These are phyloP conservation scores for Lycorma delicatula DNA, from an alignment of 1,140 invertebrate species.

Conservation along the genomic window DNA sequence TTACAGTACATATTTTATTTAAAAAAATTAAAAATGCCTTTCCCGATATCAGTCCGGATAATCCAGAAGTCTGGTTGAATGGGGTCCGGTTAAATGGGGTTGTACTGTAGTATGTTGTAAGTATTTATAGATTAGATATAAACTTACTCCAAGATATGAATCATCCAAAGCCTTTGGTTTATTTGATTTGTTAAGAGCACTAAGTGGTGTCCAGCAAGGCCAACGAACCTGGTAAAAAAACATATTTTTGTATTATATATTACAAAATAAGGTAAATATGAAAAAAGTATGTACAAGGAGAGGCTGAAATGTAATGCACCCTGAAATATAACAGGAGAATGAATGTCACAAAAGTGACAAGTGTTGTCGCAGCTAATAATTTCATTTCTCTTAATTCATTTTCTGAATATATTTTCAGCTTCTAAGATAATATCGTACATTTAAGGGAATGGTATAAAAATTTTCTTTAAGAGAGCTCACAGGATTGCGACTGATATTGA, in stretches of 20 bases:
- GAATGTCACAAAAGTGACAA: background rate
- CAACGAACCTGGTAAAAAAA: slow-evolving; percentile 34
- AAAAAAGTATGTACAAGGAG: background rate
- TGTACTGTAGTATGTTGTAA: background rate
- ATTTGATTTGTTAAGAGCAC: slow-evolving; percentile 37
- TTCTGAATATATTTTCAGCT: background rate
- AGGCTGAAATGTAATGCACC: background rate
- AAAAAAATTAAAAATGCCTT: background rate
- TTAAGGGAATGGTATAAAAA: no score
- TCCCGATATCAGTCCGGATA: no score
- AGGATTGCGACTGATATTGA: no score
- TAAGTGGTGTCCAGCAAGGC: slow-evolving; percentile 45
- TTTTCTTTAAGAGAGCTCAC: no score
- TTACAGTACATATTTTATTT: background rate
- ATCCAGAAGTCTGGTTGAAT: no score
- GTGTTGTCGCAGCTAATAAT: background rate
- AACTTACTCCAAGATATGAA: slow-evolving; percentile 51
- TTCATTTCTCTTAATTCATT: background rate
- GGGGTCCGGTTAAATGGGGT: no score
- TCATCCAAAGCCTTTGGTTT: slow-evolving; percentile 50
- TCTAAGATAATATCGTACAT: no score
- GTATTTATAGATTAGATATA: background rate
- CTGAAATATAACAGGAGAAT: background rate
- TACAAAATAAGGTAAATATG: background rate
- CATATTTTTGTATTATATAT: background rate